phyloP scores from a whole-genome alignment of 2,797 vertebrate genomes.

The Crax fasciolata region DNA sequence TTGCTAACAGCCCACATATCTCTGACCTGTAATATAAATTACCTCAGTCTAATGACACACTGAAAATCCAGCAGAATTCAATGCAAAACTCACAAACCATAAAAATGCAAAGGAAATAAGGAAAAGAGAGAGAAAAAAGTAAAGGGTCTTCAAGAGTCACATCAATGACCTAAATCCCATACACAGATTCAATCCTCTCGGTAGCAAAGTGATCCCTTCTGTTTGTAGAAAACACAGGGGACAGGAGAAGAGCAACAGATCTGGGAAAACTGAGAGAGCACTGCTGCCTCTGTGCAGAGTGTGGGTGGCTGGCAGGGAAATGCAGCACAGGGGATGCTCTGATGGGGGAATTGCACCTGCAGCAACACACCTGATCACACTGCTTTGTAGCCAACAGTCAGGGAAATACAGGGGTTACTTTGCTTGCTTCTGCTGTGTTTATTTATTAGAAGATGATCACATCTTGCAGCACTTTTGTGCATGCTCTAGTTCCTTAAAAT shows the following conservation, averaged over 20 bases:
- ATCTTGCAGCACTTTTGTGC: background rate
- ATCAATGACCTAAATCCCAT: background rate
- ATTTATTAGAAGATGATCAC: background rate
- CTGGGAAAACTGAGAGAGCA: background rate
- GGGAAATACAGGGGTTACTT: background rate
- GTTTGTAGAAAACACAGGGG: background rate
- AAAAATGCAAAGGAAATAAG: rapidly evolving
- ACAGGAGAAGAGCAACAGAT: background rate
- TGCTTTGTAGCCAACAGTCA: background rate
- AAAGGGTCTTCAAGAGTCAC: background rate
- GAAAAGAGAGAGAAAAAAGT: background rate
- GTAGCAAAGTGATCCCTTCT: background rate
- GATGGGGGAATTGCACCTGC: background rate
- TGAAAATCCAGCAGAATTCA: background rate
- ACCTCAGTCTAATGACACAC: background rate
- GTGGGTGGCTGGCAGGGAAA: background rate
- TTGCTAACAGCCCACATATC: background rate
- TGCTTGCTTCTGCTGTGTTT: background rate
- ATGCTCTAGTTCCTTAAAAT: background rate
- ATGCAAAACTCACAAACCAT: background rate
- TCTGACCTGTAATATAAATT: background rate
- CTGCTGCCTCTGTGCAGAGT: background rate
- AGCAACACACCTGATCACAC: background rate
- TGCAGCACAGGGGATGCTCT: rapidly evolving
- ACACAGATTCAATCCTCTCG: background rate